A percentile compares a stretch with the other conserved stretches of the same genome.
Evolutionary conservation across 30 jellyfish, hydroid and myxozoan genomes (phyloP).

Genomic region (Hydra vulgaris): DNA sequence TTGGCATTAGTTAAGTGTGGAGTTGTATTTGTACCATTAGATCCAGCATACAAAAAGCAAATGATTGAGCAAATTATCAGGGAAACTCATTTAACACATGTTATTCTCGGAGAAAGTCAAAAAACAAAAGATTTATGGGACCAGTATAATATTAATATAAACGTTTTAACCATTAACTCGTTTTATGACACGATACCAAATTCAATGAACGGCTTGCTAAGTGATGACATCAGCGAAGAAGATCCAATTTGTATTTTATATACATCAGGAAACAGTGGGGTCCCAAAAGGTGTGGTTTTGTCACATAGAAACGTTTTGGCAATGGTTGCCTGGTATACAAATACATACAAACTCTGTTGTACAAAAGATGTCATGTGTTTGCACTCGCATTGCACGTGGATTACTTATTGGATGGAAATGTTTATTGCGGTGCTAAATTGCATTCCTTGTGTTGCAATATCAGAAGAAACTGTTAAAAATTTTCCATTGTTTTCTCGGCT

Average conservation of each 20-base stretch:
- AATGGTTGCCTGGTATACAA: neutral
- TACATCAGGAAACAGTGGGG: conserved; percentile 1
- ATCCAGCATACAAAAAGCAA: neutral
- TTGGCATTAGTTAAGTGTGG: conserved; percentile 5
- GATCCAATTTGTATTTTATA: neutral
- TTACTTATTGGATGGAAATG: neutral
- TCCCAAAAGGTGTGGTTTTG: neutral
- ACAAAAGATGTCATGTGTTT: neutral
- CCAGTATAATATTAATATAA: neutral
- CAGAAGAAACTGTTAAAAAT: neutral
- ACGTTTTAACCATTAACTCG: neutral
- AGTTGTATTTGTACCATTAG: neutral
- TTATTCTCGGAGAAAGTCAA: neutral
- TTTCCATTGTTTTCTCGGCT: neutral
- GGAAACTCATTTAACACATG: neutral
- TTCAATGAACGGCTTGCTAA: neutral
- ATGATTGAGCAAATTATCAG: neutral
- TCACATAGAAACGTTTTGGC: neutral
- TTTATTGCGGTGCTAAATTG: neutral
- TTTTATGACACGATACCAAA: neutral
- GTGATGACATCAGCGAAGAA: neutral
- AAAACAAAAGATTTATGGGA: neutral
- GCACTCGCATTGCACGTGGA: neutral
- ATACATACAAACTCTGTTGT: neutral
- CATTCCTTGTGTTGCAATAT: neutral